Evolutionary conservation across 2,888 invertebrate species (phyloP).

Genomic region (Latrodectus elegans): DNA sequence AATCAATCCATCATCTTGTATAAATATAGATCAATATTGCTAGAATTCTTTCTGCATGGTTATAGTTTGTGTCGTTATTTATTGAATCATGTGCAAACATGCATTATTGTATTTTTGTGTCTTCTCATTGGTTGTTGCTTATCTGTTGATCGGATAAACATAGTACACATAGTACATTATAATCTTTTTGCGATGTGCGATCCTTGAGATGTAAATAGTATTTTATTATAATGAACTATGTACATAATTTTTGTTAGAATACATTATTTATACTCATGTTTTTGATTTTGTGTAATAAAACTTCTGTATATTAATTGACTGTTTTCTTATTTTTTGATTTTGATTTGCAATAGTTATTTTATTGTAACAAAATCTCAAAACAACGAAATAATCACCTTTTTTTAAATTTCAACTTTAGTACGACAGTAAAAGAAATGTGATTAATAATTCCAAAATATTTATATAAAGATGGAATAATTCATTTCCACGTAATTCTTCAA

Average conservation of each 20-base stretch:
- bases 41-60: too few species aligned
- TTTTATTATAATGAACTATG: conserved; percentile 35
- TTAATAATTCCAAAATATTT: too few species aligned
- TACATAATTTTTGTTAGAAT: not conserved
- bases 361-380: too few species aligned
- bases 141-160: conserved; percentile 41
- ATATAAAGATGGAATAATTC: too few species aligned
- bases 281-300: conserved; percentile 25
- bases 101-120: not conserved
- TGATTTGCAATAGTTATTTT: too few species aligned
- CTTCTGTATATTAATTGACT: not conserved
- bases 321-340: not conserved
- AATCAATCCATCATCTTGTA: too few species aligned
- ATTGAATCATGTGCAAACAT: not conserved
- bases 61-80: too few species aligned
- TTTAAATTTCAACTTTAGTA: too few species aligned
- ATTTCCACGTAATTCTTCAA: too few species aligned
- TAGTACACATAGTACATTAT: not conserved
- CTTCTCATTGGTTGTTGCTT: conserved; percentile 10
- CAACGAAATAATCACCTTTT: too few species aligned
- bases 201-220: conserved; percentile 34
- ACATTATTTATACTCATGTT: not conserved
- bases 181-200: conserved; percentile 3
- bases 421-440: too few species aligned
- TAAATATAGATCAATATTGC: too few species aligned